Evolutionary conservation across 2,113 vertebrate species (phyloP).

Genomic region (Pangasianodon hypophthalmus): DNA sequence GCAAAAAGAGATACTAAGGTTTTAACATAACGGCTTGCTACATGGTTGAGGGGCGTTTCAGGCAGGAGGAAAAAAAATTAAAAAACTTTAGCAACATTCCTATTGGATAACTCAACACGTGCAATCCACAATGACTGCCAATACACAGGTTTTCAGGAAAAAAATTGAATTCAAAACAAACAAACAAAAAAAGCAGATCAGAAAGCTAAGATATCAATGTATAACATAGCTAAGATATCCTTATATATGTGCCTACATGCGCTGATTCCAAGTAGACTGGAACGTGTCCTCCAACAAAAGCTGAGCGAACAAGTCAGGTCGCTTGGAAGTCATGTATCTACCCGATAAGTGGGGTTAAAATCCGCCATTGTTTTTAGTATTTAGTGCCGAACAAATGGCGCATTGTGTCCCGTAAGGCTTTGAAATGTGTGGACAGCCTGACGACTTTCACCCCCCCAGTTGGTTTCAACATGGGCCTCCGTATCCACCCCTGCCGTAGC

Average conservation of each 20-base stretch:
- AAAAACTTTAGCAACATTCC: neutral
- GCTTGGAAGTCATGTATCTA: neutral
- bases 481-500: slow-evolving; percentile 55
- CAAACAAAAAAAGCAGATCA: neutral
- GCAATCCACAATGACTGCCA: neutral
- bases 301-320: neutral
- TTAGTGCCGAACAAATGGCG: neutral
- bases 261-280: neutral
- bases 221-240: neutral
- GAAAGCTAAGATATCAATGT: neutral
- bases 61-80: neutral
- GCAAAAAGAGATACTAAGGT: neutral
- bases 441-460: slow-evolving; percentile 22
- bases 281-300: neutral
- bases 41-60: neutral
- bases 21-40: neutral
- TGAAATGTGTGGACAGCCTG: slow-evolving; percentile 26
- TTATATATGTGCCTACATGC: neutral
- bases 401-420: neutral
- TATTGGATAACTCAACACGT: neutral
- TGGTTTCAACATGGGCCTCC: slow-evolving; percentile 48
- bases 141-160: too few species aligned
- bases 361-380: neutral
- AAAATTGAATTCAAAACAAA: too few species aligned
- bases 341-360: neutral